Conservation (phyloP, 2,797 vertebrate species). For the Muscicapa comitata region DNA sequence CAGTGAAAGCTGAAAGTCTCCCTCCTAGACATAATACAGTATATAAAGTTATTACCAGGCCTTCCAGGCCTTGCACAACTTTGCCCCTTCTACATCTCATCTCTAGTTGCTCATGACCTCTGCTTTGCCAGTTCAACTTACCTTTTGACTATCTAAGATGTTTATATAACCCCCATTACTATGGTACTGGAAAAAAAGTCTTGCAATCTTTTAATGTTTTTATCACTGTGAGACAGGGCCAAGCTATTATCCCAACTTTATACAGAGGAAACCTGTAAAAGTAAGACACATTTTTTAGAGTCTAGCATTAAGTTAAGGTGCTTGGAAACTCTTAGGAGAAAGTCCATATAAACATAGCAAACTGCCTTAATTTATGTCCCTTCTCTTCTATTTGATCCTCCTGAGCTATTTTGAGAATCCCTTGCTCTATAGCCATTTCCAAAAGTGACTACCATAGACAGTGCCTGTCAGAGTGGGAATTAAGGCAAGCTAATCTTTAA, state of each 20-base stretch:
- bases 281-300: neutral
- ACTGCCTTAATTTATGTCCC: neutral
- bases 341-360: neutral
- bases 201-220: constrained; percentile 25
- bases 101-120: constrained; percentile 15
- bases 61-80: neutral
- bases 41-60: constrained; percentile 57
- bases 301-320: neutral
- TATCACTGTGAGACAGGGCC: constrained; percentile 12
- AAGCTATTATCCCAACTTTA: neutral
- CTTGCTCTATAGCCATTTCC: neutral
- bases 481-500: neutral
- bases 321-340: neutral
- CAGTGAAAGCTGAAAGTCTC: constrained; percentile 52
- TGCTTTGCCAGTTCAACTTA: constrained; percentile 20
- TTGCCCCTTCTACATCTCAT: constrained; percentile 30
- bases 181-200: neutral
- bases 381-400: neutral
- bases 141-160: constrained; percentile 1
- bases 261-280: neutral
- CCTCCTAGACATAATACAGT: constrained; percentile 41
- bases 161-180: constrained; percentile 31
- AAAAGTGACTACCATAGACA: neutral
- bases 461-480: neutral
- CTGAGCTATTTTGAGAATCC: neutral